Base-by-base conservation (phyloP, 2,888 invertebrate species). In the Rhagium mordax region DNA sequence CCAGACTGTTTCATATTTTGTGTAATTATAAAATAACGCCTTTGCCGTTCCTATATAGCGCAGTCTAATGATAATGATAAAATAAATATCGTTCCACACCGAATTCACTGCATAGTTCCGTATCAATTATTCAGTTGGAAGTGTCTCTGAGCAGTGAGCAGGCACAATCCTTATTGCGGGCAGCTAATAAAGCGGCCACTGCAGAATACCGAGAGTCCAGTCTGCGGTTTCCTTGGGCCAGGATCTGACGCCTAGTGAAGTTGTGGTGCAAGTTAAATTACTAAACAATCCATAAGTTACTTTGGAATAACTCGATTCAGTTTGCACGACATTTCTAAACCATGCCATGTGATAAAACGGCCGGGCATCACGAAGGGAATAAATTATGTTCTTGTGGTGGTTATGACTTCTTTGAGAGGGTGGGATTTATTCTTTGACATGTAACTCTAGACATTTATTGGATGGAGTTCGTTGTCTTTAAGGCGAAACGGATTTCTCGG, bases 241-340 rank as follows among this genome's bases (percentile, higher is more conserved):
- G 70, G 73, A 72, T 75, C 75, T 71, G 73, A 74, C 78, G 78
- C 76, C 79, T 69, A 41, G 69, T 49, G 67, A 70, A 74, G 72
- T 75, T 75, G 76, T 65, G 74, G 78, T 71, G 59, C 51, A 74
- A 73, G 72, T 70, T 74, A 79, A 79, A 81, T 82, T 81, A 76
- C 79, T 78, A 74, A 81, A 81, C 81, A 82, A 80, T 80, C 78
- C 78, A 71, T 76, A 78, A 79, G 78, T 79, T 77, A 68, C 77
- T 79, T 75, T 55, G 72, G 70, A 81, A 78, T 81, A 78, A 80
- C 76, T 81, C 76, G 76, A 78, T 72, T 78, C 70, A 74, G 79
- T 75, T 77, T 72, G 65, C 67, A 69, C 74, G 74, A 71, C 74
- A 70, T 70, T 41, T n/a, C 2, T n/a, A 41, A 41, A 41, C 41